A percentile compares a stretch with the other conserved stretches of the same genome.
Evolutionary conservation across 2,888 invertebrate genomes (phyloP).

Genomic region (Augiades crinisus): DNA sequence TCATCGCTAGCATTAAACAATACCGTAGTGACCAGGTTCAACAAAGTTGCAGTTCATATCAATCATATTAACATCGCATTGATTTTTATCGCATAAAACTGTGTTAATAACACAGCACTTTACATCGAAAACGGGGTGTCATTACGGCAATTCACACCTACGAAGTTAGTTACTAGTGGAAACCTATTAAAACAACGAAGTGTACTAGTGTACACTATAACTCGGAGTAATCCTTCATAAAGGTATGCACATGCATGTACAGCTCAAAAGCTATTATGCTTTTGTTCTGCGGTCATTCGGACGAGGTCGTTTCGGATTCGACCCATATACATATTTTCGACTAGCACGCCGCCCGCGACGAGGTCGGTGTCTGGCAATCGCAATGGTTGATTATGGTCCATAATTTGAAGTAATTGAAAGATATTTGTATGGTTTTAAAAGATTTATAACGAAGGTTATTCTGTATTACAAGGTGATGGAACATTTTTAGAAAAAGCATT

Average conservation of each 20-base stretch:
- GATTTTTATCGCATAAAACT: too few species aligned
- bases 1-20: too few species aligned
- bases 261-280: conserved; percentile 18
- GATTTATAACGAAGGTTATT: too few species aligned
- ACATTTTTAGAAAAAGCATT: too few species aligned
- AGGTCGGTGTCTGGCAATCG: too few species aligned
- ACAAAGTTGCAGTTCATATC: background rate
- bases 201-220: conserved; percentile 1
- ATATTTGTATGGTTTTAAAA: too few species aligned
- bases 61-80: background rate
- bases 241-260: conserved; percentile 12
- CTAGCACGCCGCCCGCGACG: background rate
- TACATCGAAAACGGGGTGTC: background rate
- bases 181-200: conserved; percentile 7
- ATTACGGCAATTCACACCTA: conserved; percentile 9
- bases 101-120: background rate
- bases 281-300: conserved; percentile 19
- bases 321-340: conserved; percentile 17
- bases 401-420: too few species aligned
- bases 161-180: background rate
- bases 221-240: background rate
- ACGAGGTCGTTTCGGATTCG: conserved; percentile 20
- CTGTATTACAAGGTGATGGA: too few species aligned
- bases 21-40: too few species aligned
- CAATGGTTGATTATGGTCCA: too few species aligned